Evolutionary conservation across 2,888 invertebrate species (phyloP).

Genomic region (Xylocampa areola): DNA sequence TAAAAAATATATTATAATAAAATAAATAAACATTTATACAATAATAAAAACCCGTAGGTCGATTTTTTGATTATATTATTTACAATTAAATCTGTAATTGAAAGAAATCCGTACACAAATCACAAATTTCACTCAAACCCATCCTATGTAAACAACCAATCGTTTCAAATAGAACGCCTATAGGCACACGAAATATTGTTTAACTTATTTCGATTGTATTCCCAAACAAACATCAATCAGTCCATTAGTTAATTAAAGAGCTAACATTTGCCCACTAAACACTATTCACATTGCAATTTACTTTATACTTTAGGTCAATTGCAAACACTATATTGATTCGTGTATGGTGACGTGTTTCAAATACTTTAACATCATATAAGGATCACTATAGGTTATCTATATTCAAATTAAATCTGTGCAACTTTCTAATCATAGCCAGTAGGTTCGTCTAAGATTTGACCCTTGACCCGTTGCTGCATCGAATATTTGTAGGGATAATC

Average conservation of each 20-base stretch:
- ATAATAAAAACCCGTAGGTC: no score
- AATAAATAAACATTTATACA: no score
- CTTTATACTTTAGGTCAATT: conserved; percentile 4
- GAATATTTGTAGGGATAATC: conserved; percentile 23
- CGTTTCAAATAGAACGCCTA: background rate
- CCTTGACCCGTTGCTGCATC: conserved; percentile 36
- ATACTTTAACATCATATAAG: conserved; percentile 29
- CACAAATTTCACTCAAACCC: background rate
- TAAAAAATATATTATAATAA: no score
- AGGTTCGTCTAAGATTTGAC: conserved; percentile 38
- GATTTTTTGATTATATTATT: no score
- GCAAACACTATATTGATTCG: conserved; percentile 9
- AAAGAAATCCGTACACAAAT: no score
- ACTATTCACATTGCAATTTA: conserved; percentile 12
- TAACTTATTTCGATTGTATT: conserved; percentile 2
- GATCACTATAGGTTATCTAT: conserved; percentile 23
- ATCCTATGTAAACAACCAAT: background rate
- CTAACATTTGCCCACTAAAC: conserved; percentile 7
- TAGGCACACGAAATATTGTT: conserved; percentile 3
- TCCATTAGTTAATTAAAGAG: conserved; percentile 7
- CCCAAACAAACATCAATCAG: conserved; percentile 8
- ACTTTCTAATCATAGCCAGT: conserved; percentile 46
- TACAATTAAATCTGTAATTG: no score
- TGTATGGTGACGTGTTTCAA: conserved; percentile 5
- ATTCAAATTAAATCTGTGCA: conserved; percentile 49